Evolutionary conservation across 2,113 vertebrate species (phyloP).

Genomic region (Dunckerocampus dactyliophorus): DNA sequence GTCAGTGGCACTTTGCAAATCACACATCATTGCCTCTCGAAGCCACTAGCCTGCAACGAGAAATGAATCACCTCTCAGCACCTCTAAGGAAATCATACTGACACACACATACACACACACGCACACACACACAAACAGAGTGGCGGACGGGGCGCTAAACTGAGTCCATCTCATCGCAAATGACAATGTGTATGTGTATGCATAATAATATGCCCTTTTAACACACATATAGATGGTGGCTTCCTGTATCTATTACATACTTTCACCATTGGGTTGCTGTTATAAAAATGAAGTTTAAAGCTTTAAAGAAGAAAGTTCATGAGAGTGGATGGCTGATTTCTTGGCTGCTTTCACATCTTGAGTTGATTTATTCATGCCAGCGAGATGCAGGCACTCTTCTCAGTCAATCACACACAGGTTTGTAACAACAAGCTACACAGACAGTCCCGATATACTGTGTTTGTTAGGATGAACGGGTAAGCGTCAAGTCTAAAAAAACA

Average conservation of each 20-base stretch:
- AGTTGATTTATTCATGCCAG: conserved; percentile 22
- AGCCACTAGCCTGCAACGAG: conserved; percentile 36
- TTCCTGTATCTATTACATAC: no score
- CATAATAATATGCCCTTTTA: conserved; percentile 38
- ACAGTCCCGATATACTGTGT: no score
- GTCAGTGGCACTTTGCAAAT: conserved; percentile 44
- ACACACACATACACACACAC: conserved; percentile 23
- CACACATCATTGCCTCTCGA: conserved; percentile 40
- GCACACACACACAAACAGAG: conserved; percentile 9
- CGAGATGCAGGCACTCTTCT: background rate
- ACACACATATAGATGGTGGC: conserved; percentile 5
- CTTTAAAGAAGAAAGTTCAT: no score
- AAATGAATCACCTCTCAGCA: conserved; percentile 58
- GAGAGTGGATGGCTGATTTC: no score
- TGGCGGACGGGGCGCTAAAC: background rate
- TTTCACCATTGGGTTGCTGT: no score
- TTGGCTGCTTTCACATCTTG: no score
- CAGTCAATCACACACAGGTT: no score
- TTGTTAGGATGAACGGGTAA: no score
- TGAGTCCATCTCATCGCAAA: conserved; percentile 22
- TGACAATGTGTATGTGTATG: conserved; percentile 7
- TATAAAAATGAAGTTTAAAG: no score
- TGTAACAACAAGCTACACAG: no score
- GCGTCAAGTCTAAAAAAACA: no score
- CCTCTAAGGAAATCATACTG: conserved; percentile 40